Evolutionary conservation across 53 echinoderm and acorn worm species (phyloP), one percentile per base, ranked within the genome.

Genomic region (Hippasteria phrygiana): DNA sequence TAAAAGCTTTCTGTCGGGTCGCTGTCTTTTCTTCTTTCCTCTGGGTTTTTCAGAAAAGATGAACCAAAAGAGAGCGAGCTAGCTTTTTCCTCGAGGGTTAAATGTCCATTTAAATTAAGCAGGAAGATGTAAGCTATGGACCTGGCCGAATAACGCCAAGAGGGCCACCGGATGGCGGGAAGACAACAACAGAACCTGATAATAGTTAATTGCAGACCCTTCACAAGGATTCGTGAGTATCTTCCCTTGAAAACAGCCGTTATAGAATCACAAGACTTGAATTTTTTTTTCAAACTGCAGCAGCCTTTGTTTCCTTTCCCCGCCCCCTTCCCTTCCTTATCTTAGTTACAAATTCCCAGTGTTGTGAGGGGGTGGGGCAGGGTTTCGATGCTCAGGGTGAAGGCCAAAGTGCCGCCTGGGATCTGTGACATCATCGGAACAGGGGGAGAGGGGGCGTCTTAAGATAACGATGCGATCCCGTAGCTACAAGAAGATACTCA

Each of bases 31-130:
- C 54, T 20, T n/a, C 26, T 59, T 9, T 20, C 59, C 59, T 20
- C 22, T 24, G 3, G 59, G 18, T 26, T 2, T 24, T 24, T 1
- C 51, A 59, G 4, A 20, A 18, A 17, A 59, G 26, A 24, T 3
- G 26, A 59, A 24, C 0, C 22, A 9, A 3, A 59, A 20, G 26
- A 9, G 20, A 17, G 17, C 7, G 26, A 7, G 59, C n/a, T 24
- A 26, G 59, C 59, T 59, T 6, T 59, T 7, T 2, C 13, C 59
- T 59, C 26, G 26, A 22, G 59, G 59, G 59, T 59, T 24, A 59
- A 59, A 59, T 59, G 59, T 59, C 59, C 59, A 59, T 59, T 59
- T 59, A 18, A 59, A 59, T 59, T 59, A 24, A 59, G 24, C 59
- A 5, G 20, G 24, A 5, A 59, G 59, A 24, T 59, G n/a, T 7